A percentile compares a stretch with the other conserved stretches of the same genome.
Evolutionary conservation across 2,113 vertebrate species (phyloP).

Genomic region (Ochotona princeps): DNA sequence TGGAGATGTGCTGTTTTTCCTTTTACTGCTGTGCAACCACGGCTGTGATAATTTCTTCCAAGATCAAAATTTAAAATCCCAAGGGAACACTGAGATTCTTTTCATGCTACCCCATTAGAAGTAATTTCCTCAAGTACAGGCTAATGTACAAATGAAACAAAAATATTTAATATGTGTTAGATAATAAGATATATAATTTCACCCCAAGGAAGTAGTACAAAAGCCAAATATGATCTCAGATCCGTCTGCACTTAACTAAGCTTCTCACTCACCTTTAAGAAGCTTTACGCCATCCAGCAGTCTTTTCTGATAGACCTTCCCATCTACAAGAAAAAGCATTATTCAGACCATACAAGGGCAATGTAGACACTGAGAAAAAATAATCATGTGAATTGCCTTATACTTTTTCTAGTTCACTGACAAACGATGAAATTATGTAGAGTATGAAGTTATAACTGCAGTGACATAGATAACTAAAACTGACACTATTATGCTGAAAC

Average conservation of each 20-base stretch:
- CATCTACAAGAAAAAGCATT: constrained; percentile 45
- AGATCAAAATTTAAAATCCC: neutral
- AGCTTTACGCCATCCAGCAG: constrained; percentile 37
- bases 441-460: neutral
- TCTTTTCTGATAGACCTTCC: constrained; percentile 58
- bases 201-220: neutral
- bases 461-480: neutral
- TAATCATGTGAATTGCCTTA: constrained; percentile 18
- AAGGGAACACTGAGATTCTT: neutral
- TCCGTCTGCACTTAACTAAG: neutral
- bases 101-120: neutral
- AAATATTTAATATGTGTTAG: neutral
- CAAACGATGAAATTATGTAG: neutral
- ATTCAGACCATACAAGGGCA: constrained; percentile 17
- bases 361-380: neutral
- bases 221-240: neutral
- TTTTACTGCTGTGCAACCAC: neutral
- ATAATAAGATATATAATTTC: neutral
- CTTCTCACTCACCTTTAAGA: constrained; percentile 47
- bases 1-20: neutral
- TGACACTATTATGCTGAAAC: neutral
- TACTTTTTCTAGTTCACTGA: constrained; percentile 5
- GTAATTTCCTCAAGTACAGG: neutral
- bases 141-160: neutral
- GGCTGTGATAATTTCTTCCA: neutral